Base-by-base conservation (phyloP, 2,797 vertebrate genomes). In the Tokudaia muenninki region DNA sequence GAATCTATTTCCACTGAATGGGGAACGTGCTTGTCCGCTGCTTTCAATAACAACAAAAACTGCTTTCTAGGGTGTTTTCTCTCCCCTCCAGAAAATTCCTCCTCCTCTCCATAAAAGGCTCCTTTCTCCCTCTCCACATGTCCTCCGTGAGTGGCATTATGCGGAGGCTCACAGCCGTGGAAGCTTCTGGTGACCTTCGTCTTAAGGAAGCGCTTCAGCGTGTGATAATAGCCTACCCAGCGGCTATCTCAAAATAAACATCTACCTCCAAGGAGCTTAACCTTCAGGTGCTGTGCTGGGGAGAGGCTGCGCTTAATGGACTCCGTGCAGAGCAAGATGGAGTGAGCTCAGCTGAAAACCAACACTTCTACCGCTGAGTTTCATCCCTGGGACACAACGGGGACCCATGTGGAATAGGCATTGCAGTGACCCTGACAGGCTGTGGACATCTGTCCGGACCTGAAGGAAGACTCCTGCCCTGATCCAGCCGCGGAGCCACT, bases 201-300 rank as follows among this genome's bases (percentile, higher is more conserved):
- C 98, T 97, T 95, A 96, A 98, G 95, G 84, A 92, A 81, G 83
- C 70, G 63, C 92, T 97, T 97, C 98, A 98, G 96, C 77, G 87
- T 96, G 97, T 88, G 79, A 24, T 96, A 97, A 95, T 61, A 98
- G 97, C 92, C 92, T 94, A 61, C 88, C 63, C 82, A 94, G 92
- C 63, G 0, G 93, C 92, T 95, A 91, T 78, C 95, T 98, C 97
- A 98, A 98, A 98, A 98, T 97, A 98, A 98, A 98, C 77, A 97
- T 88, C 94, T 97, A 70, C 91, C 92, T 97, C 84, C 4, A 90
- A 97, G 97, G 96, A 97, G 89, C 96, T 98, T 98, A 97, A 98
- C 95, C 97, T 82, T 47, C 78, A 29, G 95, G 95, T 0, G 41
- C 34, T 61, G 70, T 55, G 87, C 57, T 63, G 44, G 75, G 95